A percentile compares a stretch with the other conserved stretches of the same genome.
Evolutionary conservation across 2,888 invertebrate species (phyloP).

Genomic region (Lasioglossum zephyrum): DNA sequence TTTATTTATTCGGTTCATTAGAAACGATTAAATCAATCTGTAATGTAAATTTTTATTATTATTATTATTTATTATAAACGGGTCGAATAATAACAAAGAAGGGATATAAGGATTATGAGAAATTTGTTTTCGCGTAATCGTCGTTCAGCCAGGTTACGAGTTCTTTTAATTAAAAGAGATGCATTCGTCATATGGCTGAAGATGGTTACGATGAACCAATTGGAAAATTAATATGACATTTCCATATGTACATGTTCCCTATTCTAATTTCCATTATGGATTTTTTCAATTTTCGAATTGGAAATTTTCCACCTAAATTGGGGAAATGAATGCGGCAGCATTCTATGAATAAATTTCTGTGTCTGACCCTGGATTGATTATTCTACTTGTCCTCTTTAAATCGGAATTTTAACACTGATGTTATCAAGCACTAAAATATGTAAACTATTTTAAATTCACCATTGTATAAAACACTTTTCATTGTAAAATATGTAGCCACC

Average conservation of each 20-base stretch:
- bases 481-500: too few species aligned
- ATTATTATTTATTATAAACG: too few species aligned
- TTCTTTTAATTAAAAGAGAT: neutral
- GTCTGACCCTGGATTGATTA: neutral
- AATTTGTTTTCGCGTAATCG: neutral
- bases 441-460: too few species aligned
- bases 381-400: neutral
- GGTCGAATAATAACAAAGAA: too few species aligned
- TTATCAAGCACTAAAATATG: neutral
- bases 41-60: neutral
- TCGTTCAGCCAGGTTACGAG: neutral
- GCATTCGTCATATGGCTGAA: neutral
- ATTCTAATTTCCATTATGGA: neutral
- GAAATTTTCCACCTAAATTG: neutral
- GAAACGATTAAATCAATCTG: neutral
- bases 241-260: neutral
- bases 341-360: slow-evolving; percentile 4
- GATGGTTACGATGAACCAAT: neutral
- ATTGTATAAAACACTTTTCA: too few species aligned
- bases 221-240: neutral
- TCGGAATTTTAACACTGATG: neutral
- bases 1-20: neutral
- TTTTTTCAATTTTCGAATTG: neutral
- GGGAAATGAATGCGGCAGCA: neutral
- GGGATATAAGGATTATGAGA: neutral